Evolutionary conservation across 2,888 invertebrate species (phyloP).

Genomic region (Macaria liturata): DNA sequence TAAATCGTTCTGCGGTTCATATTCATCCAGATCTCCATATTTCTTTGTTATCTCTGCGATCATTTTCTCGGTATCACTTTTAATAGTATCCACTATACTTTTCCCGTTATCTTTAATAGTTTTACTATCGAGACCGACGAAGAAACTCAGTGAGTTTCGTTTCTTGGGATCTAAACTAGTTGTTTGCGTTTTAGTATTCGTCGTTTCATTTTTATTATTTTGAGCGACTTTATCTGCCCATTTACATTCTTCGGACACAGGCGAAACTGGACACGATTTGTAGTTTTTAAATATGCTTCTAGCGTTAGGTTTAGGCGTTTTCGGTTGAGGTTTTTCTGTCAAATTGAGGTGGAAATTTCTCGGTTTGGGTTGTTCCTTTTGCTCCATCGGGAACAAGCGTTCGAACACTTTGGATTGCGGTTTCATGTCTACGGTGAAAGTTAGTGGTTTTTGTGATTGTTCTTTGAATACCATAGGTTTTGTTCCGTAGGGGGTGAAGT

Average conservation of each 20-base stretch:
- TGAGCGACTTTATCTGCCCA: slow-evolving; percentile 79
- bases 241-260: slow-evolving; percentile 90
- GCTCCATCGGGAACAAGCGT: slow-evolving; percentile 61
- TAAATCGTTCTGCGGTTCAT: slow-evolving; percentile 62
- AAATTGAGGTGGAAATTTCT: slow-evolving; percentile 73
- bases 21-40: slow-evolving; percentile 84
- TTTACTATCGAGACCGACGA: slow-evolving; percentile 83
- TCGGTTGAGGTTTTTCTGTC: slow-evolving; percentile 63
- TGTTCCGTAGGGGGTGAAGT: slow-evolving; percentile 49
- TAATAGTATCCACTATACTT: slow-evolving; percentile 84
- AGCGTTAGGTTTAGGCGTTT: slow-evolving; percentile 62
- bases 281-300: slow-evolving; percentile 86
- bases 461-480: slow-evolving; percentile 68
- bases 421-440: slow-evolving; percentile 70
- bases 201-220: slow-evolving; percentile 45
- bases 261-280: slow-evolving; percentile 92
- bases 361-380: slow-evolving; percentile 58
- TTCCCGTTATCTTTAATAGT: slow-evolving; percentile 73
- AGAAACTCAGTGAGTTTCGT: slow-evolving; percentile 86
- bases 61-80: slow-evolving; percentile 86
- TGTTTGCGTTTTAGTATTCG: slow-evolving; percentile 46
- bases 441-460: slow-evolving; percentile 57
- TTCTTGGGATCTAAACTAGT: slow-evolving; percentile 77
- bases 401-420: slow-evolving; percentile 72
- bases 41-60: slow-evolving; percentile 86